phyloP scores from a whole-genome alignment of 2,113 vertebrate genomes.

The Rissa tridactyla region DNA sequence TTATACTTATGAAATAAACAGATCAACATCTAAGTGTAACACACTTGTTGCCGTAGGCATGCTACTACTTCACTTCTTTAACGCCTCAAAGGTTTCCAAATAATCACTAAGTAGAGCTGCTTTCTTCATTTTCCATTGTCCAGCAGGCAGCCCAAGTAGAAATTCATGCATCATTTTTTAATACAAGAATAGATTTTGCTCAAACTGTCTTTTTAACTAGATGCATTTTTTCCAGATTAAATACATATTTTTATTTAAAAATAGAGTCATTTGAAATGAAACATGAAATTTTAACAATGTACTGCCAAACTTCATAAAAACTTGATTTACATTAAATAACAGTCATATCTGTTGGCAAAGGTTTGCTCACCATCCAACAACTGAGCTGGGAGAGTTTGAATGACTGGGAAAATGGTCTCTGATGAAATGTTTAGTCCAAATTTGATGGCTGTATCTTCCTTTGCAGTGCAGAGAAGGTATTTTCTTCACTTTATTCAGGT shows the following conservation, averaged over 20 bases:
- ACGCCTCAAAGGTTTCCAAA: not conserved
- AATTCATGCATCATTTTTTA: not conserved
- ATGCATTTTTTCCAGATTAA: not conserved
- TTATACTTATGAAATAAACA: not conserved
- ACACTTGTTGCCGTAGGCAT: not conserved
- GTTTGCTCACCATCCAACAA: not conserved
- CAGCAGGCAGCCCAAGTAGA: not conserved
- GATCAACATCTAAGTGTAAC: not conserved
- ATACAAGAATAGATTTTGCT: not conserved
- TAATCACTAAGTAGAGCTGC: not conserved
- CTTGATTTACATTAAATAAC: not conserved
- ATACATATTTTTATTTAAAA: not conserved
- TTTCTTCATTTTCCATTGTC: not conserved
- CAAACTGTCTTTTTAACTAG: not conserved
- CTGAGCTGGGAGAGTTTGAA: not conserved
- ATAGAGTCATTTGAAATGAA: not conserved
- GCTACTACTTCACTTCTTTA: not conserved
- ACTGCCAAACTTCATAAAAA: not conserved
- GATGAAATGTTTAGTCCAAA: not conserved
- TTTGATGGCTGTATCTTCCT: not conserved
- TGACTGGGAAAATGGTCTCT: not conserved
- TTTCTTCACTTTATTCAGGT: constrained; percentile 17
- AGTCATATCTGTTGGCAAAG: not conserved
- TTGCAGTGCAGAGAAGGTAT: not conserved
- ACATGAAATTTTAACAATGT: not conserved